phyloP scores from a whole-genome alignment of 2,888 invertebrate genomes.

The Sisyra nigra region DNA sequence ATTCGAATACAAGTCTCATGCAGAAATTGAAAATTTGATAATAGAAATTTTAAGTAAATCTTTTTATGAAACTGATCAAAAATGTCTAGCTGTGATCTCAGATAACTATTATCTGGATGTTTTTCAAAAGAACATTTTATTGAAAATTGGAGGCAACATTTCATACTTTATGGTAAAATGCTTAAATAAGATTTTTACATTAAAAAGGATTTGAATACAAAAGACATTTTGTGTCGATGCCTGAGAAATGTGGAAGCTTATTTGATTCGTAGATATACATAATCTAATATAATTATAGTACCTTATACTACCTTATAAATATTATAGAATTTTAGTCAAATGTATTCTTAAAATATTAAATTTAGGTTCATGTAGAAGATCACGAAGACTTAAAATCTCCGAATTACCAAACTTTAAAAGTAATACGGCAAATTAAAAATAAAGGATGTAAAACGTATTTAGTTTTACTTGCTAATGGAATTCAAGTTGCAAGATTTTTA shows the following conservation, averaged over 20 bases:
- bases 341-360: no score
- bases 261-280: no score
- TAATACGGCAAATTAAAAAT: conserved; percentile 37
- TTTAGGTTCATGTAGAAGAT: conserved; percentile 27
- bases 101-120: conserved; percentile 35
- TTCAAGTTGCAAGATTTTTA: conserved; percentile 49
- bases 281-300: no score
- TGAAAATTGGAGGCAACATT: conserved; percentile 24
- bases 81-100: conserved; percentile 35
- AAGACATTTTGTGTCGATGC: no score
- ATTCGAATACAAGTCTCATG: conserved; percentile 4
- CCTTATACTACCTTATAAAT: no score
- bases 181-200: conserved; percentile 2
- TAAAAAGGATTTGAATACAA: no score
- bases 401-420: conserved; percentile 36
- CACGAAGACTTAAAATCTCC: conserved; percentile 49
- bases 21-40: conserved; percentile 16
- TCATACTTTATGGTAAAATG: conserved; percentile 35
- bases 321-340: no score
- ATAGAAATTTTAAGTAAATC: conserved; percentile 22
- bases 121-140: conserved; percentile 33
- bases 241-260: no score
- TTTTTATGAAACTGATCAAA: conserved; percentile 23
- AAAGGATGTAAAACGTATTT: conserved; percentile 56
- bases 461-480: conserved; percentile 53